Base-by-base conservation (phyloP, 2,113 vertebrate species). In the Hyperoodon ampullatus region DNA sequence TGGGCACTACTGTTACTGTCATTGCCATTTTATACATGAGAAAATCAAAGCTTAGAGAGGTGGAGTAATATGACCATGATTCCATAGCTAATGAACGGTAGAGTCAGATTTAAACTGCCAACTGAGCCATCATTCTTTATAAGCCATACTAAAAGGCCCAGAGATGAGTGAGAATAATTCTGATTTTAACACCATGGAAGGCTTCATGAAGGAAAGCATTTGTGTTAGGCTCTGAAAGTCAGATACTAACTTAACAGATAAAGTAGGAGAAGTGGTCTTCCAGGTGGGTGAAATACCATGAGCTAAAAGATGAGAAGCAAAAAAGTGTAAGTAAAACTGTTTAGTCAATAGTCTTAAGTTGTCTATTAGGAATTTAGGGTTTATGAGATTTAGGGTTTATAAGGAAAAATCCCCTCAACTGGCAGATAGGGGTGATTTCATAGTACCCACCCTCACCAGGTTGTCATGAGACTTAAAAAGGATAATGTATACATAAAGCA, bases 161-260 rank as follows among this genome's bases (percentile, higher is more conserved):
- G n/a, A 85, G 50, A 61, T 63, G 16, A 82, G 18, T 74, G 39
- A 95, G 47, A 91, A 10, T 71, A 65, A 65, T 80, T 94, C 58
- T 70, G 21, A 66, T 71, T 84, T 93, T 16, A 70, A 15, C 42
- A 63, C 88, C 19, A 21, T 80, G 23, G 39, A 68, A 42, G 18
- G 8, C 26, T 53, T 89, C 42, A 15, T 81, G 26, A 75, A 10
- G 14, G 13, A 30, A 65, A 53, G 10, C 42, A 35, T 90, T 92
- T 88, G 30, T 93, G 28, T 85, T 91, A n/a, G 61, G 47, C 77
- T 95, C 77, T 94, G 39, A 78, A 84, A 95, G 60, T 58, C 42
- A 70, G 13, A 26, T 55, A 72, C 11, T 88, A 70, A 53, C 77
- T 80, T 85, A 89, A 81, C 66, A 77, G 53, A 47, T 60, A 68